These are phyloP conservation scores for Sinodicranocentrus sp. DNA, from an alignment of 2,888 invertebrate genomes.

Conservation along the genomic window DNA sequence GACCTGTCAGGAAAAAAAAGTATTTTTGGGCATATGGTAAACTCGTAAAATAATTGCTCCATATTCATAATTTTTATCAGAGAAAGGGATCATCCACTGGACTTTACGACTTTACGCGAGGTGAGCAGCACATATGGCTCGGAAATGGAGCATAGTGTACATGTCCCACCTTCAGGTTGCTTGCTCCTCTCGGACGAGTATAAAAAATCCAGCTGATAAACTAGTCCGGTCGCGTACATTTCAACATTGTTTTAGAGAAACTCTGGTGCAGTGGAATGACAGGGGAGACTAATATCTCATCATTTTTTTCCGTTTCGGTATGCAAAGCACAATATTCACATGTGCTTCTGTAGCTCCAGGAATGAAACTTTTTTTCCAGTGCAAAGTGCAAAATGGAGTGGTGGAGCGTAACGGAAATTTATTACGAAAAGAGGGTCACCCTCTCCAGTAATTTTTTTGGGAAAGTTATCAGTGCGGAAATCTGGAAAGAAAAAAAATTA, in stretches of 20 bases:
- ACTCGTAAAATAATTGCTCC: not conserved
- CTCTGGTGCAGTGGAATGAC: not conserved
- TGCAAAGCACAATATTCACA: not conserved
- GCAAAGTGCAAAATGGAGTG: no score
- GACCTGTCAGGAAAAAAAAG: not conserved
- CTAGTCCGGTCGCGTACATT: not conserved
- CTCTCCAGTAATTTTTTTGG: no score
- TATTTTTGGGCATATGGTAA: not conserved
- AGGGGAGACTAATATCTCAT: not conserved
- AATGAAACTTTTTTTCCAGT: no score
- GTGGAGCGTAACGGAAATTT: no score
- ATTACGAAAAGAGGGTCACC: no score
- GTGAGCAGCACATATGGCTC: no score
- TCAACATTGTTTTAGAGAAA: not conserved
- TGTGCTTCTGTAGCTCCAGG: not conserved
- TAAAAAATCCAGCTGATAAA: not conserved
- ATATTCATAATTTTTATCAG: not conserved
- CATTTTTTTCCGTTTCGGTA: not conserved
- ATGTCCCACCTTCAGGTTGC: not conserved
- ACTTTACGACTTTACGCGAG: not conserved
- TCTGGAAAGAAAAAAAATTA: no score
- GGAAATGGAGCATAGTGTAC: not conserved
- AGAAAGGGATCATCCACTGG: not conserved
- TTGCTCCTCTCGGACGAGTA: not conserved
- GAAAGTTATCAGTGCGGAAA: no score